Evolutionary conservation across 1,140 invertebrate genomes (phyloP).

Genomic region (Trinorchestia longiramus): DNA sequence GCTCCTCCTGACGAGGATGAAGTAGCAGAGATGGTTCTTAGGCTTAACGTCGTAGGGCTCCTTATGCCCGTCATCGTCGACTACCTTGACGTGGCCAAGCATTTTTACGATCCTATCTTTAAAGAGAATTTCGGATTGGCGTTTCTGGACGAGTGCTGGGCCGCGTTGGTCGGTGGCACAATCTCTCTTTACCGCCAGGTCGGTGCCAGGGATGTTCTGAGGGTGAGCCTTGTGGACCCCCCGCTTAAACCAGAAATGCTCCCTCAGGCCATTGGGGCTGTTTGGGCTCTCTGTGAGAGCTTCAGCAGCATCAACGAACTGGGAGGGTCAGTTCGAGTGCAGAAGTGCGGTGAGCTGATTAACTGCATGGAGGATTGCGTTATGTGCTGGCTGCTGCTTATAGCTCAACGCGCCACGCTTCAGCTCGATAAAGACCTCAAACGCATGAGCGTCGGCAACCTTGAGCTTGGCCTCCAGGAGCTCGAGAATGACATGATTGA

Average conservation of each 20-base stretch:
- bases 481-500: not conserved
- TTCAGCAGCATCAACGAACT: slow-evolving; percentile 36
- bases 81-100: slow-evolving; percentile 45
- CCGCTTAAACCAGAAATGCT: slow-evolving; percentile 9
- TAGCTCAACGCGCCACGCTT: slow-evolving; percentile 1
- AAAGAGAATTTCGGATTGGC: not conserved
- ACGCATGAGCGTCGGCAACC: not conserved
- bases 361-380: slow-evolving; percentile 36
- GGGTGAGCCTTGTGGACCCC: slow-evolving; percentile 3
- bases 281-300: slow-evolving; percentile 36
- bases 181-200: not conserved
- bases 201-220: not conserved
- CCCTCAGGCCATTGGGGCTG: not conserved
- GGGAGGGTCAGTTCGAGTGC: not conserved
- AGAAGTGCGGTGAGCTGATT: not conserved
- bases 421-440: slow-evolving; percentile 18
- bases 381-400: slow-evolving; percentile 25
- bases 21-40: not conserved
- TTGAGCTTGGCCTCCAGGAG: not conserved
- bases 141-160: slow-evolving; percentile 19
- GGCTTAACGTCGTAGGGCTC: slow-evolving; percentile 24
- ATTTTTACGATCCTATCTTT: slow-evolving; percentile 42
- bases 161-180: not conserved
- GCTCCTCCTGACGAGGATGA: slow-evolving; percentile 49
- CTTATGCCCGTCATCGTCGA: slow-evolving; percentile 46